phyloP scores from a whole-genome alignment of 2,113 vertebrate genomes.

The Ochotona princeps region DNA sequence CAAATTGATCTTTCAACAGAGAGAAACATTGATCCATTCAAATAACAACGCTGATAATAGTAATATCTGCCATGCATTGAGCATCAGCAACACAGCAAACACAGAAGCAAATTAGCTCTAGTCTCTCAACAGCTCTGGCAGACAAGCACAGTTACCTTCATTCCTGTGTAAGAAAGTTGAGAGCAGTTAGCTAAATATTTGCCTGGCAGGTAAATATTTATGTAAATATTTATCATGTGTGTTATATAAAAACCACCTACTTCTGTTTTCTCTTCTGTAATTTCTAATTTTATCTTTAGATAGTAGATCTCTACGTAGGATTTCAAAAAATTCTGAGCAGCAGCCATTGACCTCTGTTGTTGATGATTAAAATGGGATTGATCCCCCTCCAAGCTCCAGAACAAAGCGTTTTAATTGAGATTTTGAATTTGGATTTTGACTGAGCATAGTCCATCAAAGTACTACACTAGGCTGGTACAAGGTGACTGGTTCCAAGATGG shows the following conservation, averaged over 20 bases:
- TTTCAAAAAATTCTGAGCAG: slow-evolving; percentile 6
- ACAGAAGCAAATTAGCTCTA: background rate
- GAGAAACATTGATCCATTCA: slow-evolving; percentile 2
- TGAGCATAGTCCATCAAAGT: background rate
- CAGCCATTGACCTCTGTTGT: background rate
- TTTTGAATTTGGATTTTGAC: background rate
- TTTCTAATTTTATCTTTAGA: background rate
- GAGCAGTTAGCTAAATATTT: background rate
- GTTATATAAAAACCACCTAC: background rate
- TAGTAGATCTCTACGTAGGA: background rate
- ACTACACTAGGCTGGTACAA: background rate
- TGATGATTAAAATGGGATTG: background rate
- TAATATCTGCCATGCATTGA: background rate
- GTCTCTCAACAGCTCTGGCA: background rate
- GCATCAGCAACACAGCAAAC: background rate
- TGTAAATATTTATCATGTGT: background rate
- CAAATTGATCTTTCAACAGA: background rate
- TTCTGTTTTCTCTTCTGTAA: background rate
- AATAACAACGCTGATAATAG: background rate
- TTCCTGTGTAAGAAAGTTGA: background rate
- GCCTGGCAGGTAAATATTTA: background rate
- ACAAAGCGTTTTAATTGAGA: background rate
- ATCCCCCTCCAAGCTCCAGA: background rate
- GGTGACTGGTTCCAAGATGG: background rate
- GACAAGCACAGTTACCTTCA: background rate